Evolutionary conservation across 1,140 invertebrate genomes (phyloP).

Genomic region (Drosophila tsacasi): DNA sequence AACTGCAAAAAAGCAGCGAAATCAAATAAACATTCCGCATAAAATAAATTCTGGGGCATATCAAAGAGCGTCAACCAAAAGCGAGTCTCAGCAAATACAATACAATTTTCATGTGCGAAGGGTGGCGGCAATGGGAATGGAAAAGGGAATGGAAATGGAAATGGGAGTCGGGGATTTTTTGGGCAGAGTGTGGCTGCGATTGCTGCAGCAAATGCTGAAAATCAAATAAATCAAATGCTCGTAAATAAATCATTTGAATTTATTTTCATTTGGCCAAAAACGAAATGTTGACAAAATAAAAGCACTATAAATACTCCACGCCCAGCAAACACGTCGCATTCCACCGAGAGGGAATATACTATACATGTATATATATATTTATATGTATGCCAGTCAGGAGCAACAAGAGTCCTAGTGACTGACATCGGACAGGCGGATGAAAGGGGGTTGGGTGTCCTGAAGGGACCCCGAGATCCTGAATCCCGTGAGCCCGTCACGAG

Average conservation of each 20-base stretch:
- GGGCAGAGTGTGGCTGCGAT: conserved; percentile 27
- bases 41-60: conserved; percentile 53
- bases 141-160: not conserved
- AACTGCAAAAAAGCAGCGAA: conserved; percentile 30
- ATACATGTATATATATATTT: conserved; percentile 3
- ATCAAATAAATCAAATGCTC: conserved; percentile 84
- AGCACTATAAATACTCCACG: conserved; percentile 78
- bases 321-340: conserved; percentile 51
- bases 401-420: conserved; percentile 57
- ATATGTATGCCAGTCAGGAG: conserved; percentile 11
- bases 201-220: conserved; percentile 60
- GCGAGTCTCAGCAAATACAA: conserved; percentile 60
- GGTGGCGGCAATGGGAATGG: not conserved
- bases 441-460: conserved; percentile 7
- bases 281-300: conserved; percentile 81
- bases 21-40: conserved; percentile 66
- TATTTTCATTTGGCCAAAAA: conserved; percentile 77
- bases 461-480: conserved; percentile 17
- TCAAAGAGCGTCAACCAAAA: conserved; percentile 41
- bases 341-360: conserved; percentile 18
- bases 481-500: conserved; percentile 33
- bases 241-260: conserved; percentile 84
- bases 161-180: not conserved
- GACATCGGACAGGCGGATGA: conserved; percentile 56
- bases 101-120: conserved; percentile 54